A percentile compares a stretch with the other conserved stretches of the same genome.
phyloP scores from a whole-genome alignment of 2,113 vertebrate species.

The Heptranchias perlo region DNA sequence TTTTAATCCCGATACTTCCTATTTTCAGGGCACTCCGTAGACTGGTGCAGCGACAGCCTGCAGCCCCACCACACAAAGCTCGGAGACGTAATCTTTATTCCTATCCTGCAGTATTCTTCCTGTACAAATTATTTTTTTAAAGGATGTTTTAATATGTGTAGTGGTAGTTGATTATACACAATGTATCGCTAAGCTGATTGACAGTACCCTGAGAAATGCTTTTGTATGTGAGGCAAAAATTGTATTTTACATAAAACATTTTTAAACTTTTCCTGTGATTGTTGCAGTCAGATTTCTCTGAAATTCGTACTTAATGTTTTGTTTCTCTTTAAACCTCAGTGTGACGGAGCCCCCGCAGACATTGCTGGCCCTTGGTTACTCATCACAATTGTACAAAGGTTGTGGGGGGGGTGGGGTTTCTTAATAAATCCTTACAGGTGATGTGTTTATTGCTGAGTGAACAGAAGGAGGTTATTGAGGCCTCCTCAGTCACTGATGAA shows the following conservation, averaged over 20 bases:
- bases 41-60: not conserved
- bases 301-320: not conserved
- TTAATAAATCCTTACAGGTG: not conserved
- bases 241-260: constrained; percentile 30
- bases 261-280: not conserved
- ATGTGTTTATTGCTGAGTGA: not conserved
- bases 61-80: not conserved
- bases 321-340: not conserved
- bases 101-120: not conserved
- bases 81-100: not conserved
- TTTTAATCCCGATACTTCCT: not conserved
- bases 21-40: not conserved
- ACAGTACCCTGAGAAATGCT: not conserved
- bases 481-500: not conserved
- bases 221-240: not conserved
- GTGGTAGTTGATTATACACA: not conserved
- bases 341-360: too few species aligned
- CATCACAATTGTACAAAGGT: not conserved
- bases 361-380: not conserved
- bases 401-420: too few species aligned
- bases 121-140: not conserved
- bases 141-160: not conserved
- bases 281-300: not conserved
- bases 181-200: not conserved
- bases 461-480: not conserved